Conservation (phyloP, 2,113 vertebrate genomes). For the Myrmophylax atrothorax region DNA sequence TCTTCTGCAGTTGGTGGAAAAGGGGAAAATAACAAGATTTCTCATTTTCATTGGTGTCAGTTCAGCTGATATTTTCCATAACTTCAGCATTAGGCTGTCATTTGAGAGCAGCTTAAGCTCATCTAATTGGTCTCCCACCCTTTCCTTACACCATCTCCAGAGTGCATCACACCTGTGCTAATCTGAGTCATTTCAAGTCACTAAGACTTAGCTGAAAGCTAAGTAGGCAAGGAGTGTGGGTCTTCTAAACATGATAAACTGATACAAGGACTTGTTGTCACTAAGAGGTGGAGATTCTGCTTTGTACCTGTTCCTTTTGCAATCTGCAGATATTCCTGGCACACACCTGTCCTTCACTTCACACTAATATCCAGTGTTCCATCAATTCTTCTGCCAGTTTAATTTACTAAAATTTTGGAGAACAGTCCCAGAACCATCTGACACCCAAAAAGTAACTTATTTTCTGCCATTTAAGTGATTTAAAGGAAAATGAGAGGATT, state of each 20-base stretch:
- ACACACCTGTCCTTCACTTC: neutral
- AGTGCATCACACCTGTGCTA: neutral
- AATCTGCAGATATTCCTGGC: neutral
- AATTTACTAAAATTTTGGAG: neutral
- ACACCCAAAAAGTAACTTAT: rapidly evolving
- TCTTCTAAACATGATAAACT: neutral
- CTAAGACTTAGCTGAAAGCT: neutral
- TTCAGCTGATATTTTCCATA: neutral
- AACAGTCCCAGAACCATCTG: neutral
- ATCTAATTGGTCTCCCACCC: neutral
- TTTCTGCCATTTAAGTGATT: neutral
- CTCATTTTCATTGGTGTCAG: neutral
- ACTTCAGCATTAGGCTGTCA: neutral
- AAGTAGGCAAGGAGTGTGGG: neutral
- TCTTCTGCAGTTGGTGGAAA: neutral
- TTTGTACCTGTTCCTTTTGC: neutral
- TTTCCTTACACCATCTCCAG: neutral
- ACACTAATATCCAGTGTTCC: neutral
- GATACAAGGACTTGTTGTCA: neutral
- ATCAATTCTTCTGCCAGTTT: neutral
- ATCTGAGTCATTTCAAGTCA: neutral
- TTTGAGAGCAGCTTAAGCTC: neutral
- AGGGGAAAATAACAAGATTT: neutral
- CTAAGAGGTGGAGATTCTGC: neutral
- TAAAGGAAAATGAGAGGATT: neutral